phyloP scores from a whole-genome alignment of 2,797 vertebrate genomes.

The Scomberomorus guttatus region DNA sequence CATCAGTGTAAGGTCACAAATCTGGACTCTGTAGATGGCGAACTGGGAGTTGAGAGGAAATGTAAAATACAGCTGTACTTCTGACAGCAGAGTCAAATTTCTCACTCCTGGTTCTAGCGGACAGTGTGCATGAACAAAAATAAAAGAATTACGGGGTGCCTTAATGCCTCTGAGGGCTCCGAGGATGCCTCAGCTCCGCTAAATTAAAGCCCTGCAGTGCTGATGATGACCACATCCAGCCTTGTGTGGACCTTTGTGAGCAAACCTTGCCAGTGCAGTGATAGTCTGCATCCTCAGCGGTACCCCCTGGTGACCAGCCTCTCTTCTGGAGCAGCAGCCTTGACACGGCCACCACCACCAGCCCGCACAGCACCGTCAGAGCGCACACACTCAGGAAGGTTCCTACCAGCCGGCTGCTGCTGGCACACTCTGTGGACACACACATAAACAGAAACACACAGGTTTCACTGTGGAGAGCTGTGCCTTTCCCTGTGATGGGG shows the following conservation, averaged over 20 bases:
- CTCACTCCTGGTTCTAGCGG: conserved; percentile 38
- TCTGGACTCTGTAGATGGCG: conserved; percentile 48
- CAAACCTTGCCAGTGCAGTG: conserved; percentile 89
- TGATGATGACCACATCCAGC: neutral
- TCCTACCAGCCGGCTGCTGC: conserved; percentile 88
- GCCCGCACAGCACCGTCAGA: conserved; percentile 92
- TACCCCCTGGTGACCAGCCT: conserved; percentile 79
- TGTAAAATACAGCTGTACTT: conserved; percentile 76
- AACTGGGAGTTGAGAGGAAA: conserved; percentile 75
- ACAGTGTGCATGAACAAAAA: conserved; percentile 32
- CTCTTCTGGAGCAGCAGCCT: conserved; percentile 90
- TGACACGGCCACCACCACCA: conserved; percentile 92
- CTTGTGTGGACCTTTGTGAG: neutral
- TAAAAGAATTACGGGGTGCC: conserved; percentile 12
- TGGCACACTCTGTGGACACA: conserved; percentile 87
- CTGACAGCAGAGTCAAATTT: conserved; percentile 44
- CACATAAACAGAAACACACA: conserved; percentile 16
- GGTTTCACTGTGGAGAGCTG: conserved; percentile 6
- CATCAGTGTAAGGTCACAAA: conserved; percentile 62
- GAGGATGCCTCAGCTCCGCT: neutral
- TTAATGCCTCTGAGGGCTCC: neutral
- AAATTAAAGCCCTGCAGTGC: conserved; percentile 20
- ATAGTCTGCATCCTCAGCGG: conserved; percentile 83
- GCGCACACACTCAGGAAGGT: conserved; percentile 95
- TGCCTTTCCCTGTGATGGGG: neutral